Percentiles rank a stretch among this genome's conserved stretches.
phyloP scores from a whole-genome alignment of 2,888 invertebrate species.

The Cephus sareptanus region DNA sequence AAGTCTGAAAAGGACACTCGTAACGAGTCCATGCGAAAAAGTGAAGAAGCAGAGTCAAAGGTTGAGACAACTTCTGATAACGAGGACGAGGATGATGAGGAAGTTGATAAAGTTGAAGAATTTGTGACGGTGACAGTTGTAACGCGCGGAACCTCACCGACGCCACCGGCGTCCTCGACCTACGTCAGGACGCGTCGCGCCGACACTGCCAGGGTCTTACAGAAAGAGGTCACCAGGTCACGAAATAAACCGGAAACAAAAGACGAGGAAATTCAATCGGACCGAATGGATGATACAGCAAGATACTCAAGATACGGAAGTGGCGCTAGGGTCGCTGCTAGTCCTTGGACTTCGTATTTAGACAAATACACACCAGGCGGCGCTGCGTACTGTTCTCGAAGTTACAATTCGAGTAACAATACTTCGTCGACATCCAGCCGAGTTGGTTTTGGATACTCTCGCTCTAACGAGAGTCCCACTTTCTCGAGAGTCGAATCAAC shows the following conservation, averaged over 20 bases:
- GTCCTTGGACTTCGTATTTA: slow-evolving; percentile 76
- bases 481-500: slow-evolving; percentile 35
- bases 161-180: slow-evolving; percentile 72
- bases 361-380: slow-evolving; percentile 52
- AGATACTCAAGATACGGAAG: slow-evolving; percentile 73
- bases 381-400: slow-evolving; percentile 32
- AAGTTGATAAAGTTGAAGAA: slow-evolving; percentile 18
- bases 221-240: slow-evolving; percentile 75
- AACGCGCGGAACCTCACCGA: slow-evolving; percentile 83
- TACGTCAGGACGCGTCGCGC: slow-evolving; percentile 76
- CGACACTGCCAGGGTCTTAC: slow-evolving; percentile 79
- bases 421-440: slow-evolving; percentile 36
- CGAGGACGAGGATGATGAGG: slow-evolving; percentile 21
- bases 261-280: slow-evolving; percentile 82
- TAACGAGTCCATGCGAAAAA: slow-evolving; percentile 15
- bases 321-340: slow-evolving; percentile 69
- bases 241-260: slow-evolving; percentile 70
- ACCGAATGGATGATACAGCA: slow-evolving; percentile 77
- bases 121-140: slow-evolving; percentile 72
- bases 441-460: slow-evolving; percentile 52
- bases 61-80: slow-evolving; percentile 18
- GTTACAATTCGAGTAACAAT: slow-evolving; percentile 27
- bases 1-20: slow-evolving; percentile 9
- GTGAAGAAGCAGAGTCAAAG: slow-evolving; percentile 14
- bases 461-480: slow-evolving; percentile 42